A percentile compares a stretch with the other conserved stretches of the same genome.
These are phyloP conservation scores for Rhea pennata DNA, from an alignment of 2,113 vertebrate genomes.

Conservation along the genomic window DNA sequence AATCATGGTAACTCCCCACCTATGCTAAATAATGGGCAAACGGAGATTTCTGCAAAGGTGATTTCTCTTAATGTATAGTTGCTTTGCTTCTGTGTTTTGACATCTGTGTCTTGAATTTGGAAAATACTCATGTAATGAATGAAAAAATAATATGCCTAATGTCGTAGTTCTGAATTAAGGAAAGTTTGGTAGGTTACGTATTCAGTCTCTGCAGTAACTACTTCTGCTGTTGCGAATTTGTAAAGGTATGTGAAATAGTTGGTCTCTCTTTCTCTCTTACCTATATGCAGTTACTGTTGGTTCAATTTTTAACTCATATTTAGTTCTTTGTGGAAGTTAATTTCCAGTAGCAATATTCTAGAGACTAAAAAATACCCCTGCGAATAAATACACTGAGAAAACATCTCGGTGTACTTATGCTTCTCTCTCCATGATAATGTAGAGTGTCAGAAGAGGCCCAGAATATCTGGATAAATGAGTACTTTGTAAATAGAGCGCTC, in stretches of 20 bases:
- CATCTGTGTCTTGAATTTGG: not conserved
- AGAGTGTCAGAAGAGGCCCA: not conserved
- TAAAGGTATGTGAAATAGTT: not conserved
- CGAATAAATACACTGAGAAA: not conserved
- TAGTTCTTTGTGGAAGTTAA: not conserved
- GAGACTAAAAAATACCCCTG: not conserved
- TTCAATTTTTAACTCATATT: not conserved
- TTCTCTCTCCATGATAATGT: not conserved
- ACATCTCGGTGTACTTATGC: not conserved
- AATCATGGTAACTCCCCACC: not conserved
- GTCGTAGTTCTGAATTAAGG: not conserved
- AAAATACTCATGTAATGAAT: not conserved
- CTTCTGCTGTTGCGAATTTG: not conserved
- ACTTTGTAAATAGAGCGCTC: not conserved
- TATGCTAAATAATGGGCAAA: not conserved
- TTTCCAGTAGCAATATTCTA: not conserved
- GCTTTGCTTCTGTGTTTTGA: not conserved
- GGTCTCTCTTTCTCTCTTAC: not conserved
- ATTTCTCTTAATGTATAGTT: not conserved
- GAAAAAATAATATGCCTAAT: not conserved
- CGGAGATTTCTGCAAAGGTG: not conserved
- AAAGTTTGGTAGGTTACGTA: not conserved
- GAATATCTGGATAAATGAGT: not conserved
- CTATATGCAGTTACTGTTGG: not conserved
- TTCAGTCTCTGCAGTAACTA: not conserved